These are phyloP conservation scores for Alethe castanea DNA, from an alignment of 2,113 vertebrate genomes.

Conservation along the genomic window DNA sequence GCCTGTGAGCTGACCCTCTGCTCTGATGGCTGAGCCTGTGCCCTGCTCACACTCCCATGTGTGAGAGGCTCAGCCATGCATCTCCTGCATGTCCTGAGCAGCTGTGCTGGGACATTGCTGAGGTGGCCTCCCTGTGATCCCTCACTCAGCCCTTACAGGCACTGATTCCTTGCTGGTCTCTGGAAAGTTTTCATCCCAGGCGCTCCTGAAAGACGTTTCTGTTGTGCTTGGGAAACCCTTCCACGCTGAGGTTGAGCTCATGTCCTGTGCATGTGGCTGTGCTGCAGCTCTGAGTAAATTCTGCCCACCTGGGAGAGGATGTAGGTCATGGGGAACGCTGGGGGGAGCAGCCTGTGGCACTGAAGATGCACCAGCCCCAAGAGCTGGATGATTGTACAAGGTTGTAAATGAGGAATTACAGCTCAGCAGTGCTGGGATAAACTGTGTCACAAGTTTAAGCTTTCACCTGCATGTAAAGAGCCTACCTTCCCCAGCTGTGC, in stretches of 20 bases:
- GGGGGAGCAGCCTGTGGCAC: background rate
- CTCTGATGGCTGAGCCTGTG: background rate
- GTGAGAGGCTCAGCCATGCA: rapidly evolving
- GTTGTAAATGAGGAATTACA: background rate
- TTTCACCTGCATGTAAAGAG: background rate
- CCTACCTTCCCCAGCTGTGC: background rate
- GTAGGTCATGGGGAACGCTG: background rate
- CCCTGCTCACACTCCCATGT: rapidly evolving
- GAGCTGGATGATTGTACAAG: background rate
- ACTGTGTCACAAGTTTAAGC: background rate
- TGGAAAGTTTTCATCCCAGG: background rate
- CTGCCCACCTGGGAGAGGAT: background rate
- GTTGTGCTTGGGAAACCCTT: background rate
- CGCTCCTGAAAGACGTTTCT: background rate
- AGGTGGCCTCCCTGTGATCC: too few relatives aligned
- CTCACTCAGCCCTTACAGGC: rapidly evolving
- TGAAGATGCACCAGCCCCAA: too few relatives aligned
- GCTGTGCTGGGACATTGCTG: background rate
- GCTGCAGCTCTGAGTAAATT: background rate
- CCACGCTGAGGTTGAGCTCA: background rate
- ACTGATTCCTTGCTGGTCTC: background rate
- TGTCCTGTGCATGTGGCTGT: background rate
- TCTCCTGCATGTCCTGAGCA: background rate
- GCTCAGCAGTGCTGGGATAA: background rate
- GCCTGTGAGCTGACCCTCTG: background rate